These are phyloP conservation scores for Sebastes hopkinsi DNA, from an alignment of 2,797 vertebrate species.

Conservation along the genomic window DNA sequence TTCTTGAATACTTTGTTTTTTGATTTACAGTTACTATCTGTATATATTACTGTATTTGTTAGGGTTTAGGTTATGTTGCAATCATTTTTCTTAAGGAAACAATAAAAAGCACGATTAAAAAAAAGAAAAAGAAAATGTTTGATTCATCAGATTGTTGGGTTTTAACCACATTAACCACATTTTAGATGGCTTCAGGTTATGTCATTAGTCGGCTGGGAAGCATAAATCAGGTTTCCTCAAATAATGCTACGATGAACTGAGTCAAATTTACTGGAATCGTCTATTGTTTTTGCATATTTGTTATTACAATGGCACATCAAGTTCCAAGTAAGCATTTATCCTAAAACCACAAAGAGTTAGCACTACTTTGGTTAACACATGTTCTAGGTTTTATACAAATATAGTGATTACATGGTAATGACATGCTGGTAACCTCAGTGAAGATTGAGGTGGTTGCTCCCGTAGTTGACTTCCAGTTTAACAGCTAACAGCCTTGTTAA, in stretches of 20 bases:
- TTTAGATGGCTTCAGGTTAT: background rate
- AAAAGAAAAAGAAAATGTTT: background rate
- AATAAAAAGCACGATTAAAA: too few species aligned
- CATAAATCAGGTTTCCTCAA: background rate
- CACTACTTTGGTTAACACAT: background rate
- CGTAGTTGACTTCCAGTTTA: background rate
- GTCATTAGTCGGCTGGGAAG: background rate
- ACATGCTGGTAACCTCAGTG: slow-evolving; percentile 17
- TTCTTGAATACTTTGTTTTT: too few species aligned
- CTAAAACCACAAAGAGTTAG: slow-evolving; percentile 7
- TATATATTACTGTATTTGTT: too few species aligned
- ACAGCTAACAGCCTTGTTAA: background rate
- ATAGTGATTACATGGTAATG: slow-evolving; percentile 7
- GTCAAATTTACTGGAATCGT: background rate
- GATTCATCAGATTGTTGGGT: background rate
- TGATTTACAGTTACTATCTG: too few species aligned
- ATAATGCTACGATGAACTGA: background rate
- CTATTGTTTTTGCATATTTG: background rate
- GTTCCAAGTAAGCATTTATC: background rate
- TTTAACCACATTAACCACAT: background rate
- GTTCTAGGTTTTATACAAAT: slow-evolving; percentile 5
- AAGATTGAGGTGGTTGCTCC: slow-evolving; percentile 8
- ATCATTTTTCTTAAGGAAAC: too few species aligned
- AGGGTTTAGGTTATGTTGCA: too few species aligned
- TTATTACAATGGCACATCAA: background rate